Conservation (phyloP, 2,113 vertebrate genomes). For the Prochilodus magdalenae region DNA sequence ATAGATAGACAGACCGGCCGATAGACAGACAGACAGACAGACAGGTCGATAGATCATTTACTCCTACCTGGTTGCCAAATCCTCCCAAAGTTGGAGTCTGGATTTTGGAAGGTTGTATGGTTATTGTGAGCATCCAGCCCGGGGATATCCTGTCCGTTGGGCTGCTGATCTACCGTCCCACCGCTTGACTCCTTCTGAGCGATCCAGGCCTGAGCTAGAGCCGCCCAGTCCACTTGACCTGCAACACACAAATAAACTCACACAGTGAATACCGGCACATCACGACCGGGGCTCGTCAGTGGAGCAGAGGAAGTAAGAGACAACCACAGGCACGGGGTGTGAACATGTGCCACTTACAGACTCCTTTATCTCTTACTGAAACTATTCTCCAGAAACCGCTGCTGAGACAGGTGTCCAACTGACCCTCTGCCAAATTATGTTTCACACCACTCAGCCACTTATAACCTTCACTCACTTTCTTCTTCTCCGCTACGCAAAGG, state of each 20-base stretch:
- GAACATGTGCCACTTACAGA: background rate
- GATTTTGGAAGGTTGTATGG: conserved; percentile 88
- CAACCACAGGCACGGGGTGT: background rate
- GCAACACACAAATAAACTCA: conserved; percentile 5
- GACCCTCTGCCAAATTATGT: too few species aligned
- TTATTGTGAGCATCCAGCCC: conserved; percentile 89
- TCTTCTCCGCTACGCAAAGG: too few species aligned
- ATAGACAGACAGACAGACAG: too few species aligned
- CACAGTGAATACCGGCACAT: background rate
- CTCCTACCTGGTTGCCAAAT: conserved; percentile 94
- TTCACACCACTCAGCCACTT: too few species aligned
- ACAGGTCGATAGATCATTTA: too few species aligned
- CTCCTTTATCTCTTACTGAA: too few species aligned
- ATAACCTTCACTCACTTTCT: too few species aligned
- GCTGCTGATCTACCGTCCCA: conserved; percentile 83
- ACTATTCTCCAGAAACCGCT: too few species aligned
- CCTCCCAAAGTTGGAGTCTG: conserved; percentile 89
- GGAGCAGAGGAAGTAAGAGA: background rate
- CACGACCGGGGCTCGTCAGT: background rate
- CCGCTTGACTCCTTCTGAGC: conserved; percentile 96
- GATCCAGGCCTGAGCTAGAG: conserved; percentile 98
- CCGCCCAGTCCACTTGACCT: conserved; percentile 99
- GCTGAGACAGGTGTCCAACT: too few species aligned
- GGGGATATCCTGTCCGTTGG: conserved; percentile 92
- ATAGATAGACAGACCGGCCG: too few species aligned